Conservation (phyloP, 2,888 invertebrate genomes). For the Sminthurinus aureus region DNA sequence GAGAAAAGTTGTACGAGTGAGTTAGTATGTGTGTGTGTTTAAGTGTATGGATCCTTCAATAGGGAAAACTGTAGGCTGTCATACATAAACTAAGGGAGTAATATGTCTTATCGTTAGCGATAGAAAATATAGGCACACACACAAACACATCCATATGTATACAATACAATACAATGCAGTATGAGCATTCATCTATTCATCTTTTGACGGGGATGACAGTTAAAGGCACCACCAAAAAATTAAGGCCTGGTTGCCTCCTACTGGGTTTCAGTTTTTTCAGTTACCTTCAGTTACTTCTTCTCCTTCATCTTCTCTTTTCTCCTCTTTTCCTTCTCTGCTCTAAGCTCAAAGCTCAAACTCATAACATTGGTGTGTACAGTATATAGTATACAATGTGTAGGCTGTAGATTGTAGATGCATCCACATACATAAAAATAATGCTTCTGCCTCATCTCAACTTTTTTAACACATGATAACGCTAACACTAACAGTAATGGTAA, state of each 20-base stretch:
- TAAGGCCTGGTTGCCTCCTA: conserved; percentile 57
- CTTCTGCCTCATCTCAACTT: conserved; percentile 7
- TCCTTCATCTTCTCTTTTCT: conserved; percentile 5
- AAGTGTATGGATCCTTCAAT: background rate
- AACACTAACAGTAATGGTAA: background rate
- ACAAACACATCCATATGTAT: background rate
- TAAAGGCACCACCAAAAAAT: conserved; percentile 60
- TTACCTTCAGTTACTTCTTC: conserved; percentile 16
- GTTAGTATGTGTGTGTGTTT: background rate
- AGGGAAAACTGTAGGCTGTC: background rate
- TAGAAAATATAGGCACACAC: conserved; percentile 33
- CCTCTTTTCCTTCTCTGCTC: conserved; percentile 29
- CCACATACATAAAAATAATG: background rate
- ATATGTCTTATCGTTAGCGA: conserved; percentile 31
- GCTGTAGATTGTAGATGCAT: background rate
- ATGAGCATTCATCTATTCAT: conserved; percentile 51
- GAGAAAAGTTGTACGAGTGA: background rate
- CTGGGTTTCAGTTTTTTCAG: conserved; percentile 53
- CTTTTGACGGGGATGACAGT: conserved; percentile 57
- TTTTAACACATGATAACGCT: background rate
- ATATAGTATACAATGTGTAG: background rate
- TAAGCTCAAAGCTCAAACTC: background rate
- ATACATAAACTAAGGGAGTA: conserved; percentile 17
- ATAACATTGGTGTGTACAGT: conserved; percentile 1
- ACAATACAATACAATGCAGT: conserved; percentile 19